Evolutionary conservation across 2,888 invertebrate genomes (phyloP), one percentile per base, ranked within the genome.

Genomic region (Griposia aprilina): DNA sequence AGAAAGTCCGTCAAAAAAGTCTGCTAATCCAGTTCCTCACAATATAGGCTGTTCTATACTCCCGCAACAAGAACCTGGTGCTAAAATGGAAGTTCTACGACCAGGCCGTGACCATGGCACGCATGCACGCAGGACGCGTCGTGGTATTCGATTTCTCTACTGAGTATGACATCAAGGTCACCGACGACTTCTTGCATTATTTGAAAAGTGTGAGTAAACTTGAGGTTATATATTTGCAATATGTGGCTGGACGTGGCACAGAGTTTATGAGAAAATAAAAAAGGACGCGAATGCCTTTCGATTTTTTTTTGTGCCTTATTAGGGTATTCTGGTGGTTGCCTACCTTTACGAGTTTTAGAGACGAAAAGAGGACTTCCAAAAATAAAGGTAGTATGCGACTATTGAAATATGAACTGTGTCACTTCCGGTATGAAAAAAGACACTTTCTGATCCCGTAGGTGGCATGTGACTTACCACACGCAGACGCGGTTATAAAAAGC

Each of bases 1-100:
- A 36, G 10, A 68, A 60, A n/a, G 13, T 20, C 8, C 50, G 10
- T 13, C 36, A 36, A 20, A 11, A 41, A 60, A 41, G 0, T 60
- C 13, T 13, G 23, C 4, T 74, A 20, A 66, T 41, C 17, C 2
- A 36, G 15, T 76, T 17, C 17, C 55, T n/a, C 52, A 17, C 41
- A 26, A 75, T 55, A 11, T 79, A 95, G 95, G 94, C 94, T 23
- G 90, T 94, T 74, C 23, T 93, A 36, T 89, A 79, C 74, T 91
- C 92, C 0, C 91, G 90, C 11, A 85, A 91, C 82, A 89, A 90
- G 80, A 80, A 90, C 0, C 84, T 94, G 59, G 79, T 93, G 57
- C 84, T 95, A 67, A 88, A 84, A 78, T 95, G 95, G 95, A 89
- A 91, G 90, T 95, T 95, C 91, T 93, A 91, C 90, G 91, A 93